phyloP scores from a whole-genome alignment of 2,113 vertebrate species.

The Craseonycteris thonglongyai region DNA sequence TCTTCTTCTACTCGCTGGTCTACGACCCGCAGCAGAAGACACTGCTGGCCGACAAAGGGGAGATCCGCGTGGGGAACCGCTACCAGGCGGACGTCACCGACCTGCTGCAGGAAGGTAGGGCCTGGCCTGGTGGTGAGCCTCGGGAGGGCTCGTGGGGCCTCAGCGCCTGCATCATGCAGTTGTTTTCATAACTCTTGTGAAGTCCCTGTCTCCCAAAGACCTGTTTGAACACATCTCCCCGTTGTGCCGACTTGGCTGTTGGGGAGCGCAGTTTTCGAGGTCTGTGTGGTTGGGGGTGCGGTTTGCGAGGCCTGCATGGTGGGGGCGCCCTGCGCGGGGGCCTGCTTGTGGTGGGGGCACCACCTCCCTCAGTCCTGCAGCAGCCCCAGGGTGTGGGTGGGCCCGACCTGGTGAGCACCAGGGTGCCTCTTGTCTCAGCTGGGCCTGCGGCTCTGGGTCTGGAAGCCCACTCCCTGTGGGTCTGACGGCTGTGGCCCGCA shows the following conservation, averaged over 20 bases:
- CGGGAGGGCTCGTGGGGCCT: no score
- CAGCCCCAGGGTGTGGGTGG: fast-evolving
- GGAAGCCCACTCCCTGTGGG: not conserved
- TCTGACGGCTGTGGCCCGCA: not conserved
- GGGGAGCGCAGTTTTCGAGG: no score
- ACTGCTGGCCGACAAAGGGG: conserved; percentile 96
- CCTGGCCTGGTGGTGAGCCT: no score
- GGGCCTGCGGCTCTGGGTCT: not conserved
- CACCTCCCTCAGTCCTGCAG: not conserved
- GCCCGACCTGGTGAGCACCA: fast-evolving
- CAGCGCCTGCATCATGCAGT: fast-evolving
- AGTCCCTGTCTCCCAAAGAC: fast-evolving
- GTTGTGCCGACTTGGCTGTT: fast-evolving
- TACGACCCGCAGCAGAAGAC: conserved; percentile 99
- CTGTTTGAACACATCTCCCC: fast-evolving
- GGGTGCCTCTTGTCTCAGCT: not conserved
- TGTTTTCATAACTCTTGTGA: not conserved
- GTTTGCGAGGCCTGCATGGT: no score
- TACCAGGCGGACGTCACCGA: conserved; percentile 98
- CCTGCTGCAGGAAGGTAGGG: conserved; percentile 90
- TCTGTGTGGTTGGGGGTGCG: no score
- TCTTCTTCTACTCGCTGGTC: conserved; percentile 98
- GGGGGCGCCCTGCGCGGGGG: fast-evolving
- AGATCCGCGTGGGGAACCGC: conserved; percentile 96
- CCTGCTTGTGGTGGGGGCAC: no score